phyloP scores from a whole-genome alignment of 2,797 vertebrate species.

The Microcaecilia unicolor region DNA sequence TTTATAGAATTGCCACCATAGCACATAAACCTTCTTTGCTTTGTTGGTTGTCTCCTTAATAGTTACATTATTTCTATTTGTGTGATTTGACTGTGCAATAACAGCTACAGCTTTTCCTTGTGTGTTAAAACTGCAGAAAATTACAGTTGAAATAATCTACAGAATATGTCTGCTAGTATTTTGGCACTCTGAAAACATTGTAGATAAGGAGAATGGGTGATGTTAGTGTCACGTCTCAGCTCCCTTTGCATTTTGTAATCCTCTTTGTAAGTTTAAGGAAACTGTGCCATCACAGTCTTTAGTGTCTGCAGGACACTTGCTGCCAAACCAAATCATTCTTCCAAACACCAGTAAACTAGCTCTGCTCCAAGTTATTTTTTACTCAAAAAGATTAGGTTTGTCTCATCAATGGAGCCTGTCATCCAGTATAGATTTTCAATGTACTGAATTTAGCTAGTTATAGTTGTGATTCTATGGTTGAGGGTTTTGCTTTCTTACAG shows the following conservation, averaged over 20 bases:
- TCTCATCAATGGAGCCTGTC: constrained; percentile 44
- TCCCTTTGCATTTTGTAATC: constrained; percentile 9
- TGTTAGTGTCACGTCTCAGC: constrained; percentile 1
- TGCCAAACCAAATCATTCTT: constrained; percentile 40
- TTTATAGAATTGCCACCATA: too few species aligned
- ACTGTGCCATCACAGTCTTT: constrained; percentile 30
- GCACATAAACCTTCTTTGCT: too few species aligned
- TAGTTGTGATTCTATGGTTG: constrained; percentile 30
- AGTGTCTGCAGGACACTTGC: constrained; percentile 30
- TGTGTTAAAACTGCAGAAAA: too few species aligned
- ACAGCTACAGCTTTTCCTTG: too few species aligned
- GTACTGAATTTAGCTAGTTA: constrained; percentile 37
- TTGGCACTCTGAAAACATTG: neutral
- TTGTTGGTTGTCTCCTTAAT: too few species aligned
- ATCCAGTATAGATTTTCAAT: constrained; percentile 53
- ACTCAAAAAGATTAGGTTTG: constrained; percentile 47
- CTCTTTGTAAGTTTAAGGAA: constrained; percentile 23
- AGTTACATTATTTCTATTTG: too few species aligned
- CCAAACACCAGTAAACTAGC: constrained; percentile 41
- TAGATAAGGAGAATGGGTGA: neutral
- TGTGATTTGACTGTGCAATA: too few species aligned
- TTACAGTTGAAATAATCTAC: too few species aligned
- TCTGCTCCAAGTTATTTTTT: constrained; percentile 41
- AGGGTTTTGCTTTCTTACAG: constrained; percentile 18
- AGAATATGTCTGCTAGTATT: neutral